phyloP scores from a whole-genome alignment of 37 sponge, comb jelly and placozoan species.

The Halisarca cf. caerulea region DNA sequence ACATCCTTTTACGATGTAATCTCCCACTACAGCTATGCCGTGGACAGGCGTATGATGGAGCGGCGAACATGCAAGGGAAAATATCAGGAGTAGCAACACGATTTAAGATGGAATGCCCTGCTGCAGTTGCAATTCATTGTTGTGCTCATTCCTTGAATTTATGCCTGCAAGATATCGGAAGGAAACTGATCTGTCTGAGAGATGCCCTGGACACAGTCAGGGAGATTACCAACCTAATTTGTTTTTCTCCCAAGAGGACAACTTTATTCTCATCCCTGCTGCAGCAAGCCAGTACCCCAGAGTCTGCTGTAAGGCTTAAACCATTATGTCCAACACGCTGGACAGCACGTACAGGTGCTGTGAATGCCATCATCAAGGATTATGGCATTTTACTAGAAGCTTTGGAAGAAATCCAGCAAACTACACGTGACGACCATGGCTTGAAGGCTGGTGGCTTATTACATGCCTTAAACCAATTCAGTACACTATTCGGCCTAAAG shows the following conservation, averaged over 20 bases:
- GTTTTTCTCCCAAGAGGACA: conserved; percentile 33
- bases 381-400: conserved; percentile 42
- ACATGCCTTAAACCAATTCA: conserved; percentile 31
- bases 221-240: conserved; percentile 40
- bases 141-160: conserved; percentile 51
- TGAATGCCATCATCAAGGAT: conserved; percentile 42
- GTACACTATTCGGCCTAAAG: conserved; percentile 42
- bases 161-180: conserved; percentile 54
- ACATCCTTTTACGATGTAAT: conserved; percentile 45
- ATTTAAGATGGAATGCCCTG: conserved; percentile 35
- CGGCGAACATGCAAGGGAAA: conserved; percentile 50
- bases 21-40: conserved; percentile 50
- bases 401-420: conserved; percentile 55
- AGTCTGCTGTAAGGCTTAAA: conserved; percentile 19
- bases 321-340: conserved; percentile 61
- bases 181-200: conserved; percentile 28
- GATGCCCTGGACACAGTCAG: conserved; percentile 52
- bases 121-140: conserved; percentile 60
- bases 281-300: conserved; percentile 2
- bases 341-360: conserved; percentile 62
- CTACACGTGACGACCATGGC: conserved; percentile 56
- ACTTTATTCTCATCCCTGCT: conserved; percentile 33
- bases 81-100: conserved; percentile 52
- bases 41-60: conserved; percentile 64
- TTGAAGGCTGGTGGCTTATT: conserved; percentile 51